Evolutionary conservation across 2,888 invertebrate genomes (phyloP), one percentile per base, ranked within the genome.

Genomic region (Morinoia aosen): DNA sequence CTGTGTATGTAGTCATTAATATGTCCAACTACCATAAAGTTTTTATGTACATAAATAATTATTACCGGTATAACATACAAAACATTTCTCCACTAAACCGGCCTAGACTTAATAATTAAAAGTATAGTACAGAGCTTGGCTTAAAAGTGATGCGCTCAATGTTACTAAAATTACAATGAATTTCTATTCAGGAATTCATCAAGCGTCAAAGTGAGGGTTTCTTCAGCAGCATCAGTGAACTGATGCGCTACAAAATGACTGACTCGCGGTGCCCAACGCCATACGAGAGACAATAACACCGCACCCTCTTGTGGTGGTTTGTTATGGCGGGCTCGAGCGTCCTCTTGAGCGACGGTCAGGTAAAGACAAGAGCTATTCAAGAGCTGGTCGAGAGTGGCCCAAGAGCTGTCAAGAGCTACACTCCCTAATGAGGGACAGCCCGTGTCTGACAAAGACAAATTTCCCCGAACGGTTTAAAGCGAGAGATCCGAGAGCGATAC

Each of bases 391-490:
- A 93, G 93, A 93, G 93, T 93, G n/a, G 93, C 93, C 91, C 93
- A 93, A 93, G 93, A 93, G 93, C 93, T 93, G 93, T 57, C 93
- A 93, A 93, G 93, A 93, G 93, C 57, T 57, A 93, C 93, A 93
- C 93, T 93, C 93, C 56, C 57, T 93, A 93, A 93, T 93, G 93
- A 93, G 93, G 57, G 93, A 57, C 93, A 93, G 48, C 19, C 57
- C 93, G 48, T 57, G 57, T 33, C 93, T 48, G 33, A 93, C 93
- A 93, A 93, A 93, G 93, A 48, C 57, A 93, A 93, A 57, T 57
- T 57, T 56, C 93, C 57, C 57, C 16, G 93, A 58, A 58, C 56
- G n/a, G 93, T 93, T 93, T 93, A 93, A 93, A 93, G 58, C 48
- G 93, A 56, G 58, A 93, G 57, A n/a, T 48, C 33, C 33, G 48